A percentile compares a stretch with the other conserved stretches of the same genome.
phyloP scores from a whole-genome alignment of 2,113 vertebrate genomes.

The Anas platyrhynchos region DNA sequence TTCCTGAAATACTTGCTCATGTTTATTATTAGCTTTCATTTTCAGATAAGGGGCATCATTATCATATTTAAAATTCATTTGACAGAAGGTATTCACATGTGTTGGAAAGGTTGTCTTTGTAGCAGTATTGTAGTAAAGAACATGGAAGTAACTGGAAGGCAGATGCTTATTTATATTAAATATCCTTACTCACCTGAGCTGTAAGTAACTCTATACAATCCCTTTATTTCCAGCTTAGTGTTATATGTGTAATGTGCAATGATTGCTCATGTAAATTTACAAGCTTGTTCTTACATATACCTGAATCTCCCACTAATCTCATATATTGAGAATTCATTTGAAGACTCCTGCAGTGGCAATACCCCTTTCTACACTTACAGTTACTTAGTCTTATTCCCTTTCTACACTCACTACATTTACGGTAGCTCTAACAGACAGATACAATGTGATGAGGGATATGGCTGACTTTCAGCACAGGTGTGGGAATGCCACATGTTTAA shows the following conservation, averaged over 20 bases:
- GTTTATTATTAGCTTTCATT: slow-evolving; percentile 35
- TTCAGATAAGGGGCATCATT: not conserved
- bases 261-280: not conserved
- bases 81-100: slow-evolving; percentile 17
- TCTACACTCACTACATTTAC: not conserved
- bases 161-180: slow-evolving; percentile 24
- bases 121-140: not conserved
- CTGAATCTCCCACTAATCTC: not conserved
- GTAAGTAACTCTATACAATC: not conserved
- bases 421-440: not conserved
- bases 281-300: not conserved
- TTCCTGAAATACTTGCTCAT: not conserved
- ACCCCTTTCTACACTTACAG: not conserved
- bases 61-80: not conserved
- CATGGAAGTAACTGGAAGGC: not conserved
- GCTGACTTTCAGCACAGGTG: not conserved
- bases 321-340: not conserved
- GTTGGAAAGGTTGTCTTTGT: not conserved
- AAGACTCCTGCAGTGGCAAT: not conserved
- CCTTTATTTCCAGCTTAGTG: not conserved
- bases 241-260: not conserved
- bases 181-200: not conserved
- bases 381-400: not conserved
- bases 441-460: not conserved
- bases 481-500: not conserved